Conservation (phyloP, 2,888 invertebrate species). For the Andrena chrysosceles region DNA sequence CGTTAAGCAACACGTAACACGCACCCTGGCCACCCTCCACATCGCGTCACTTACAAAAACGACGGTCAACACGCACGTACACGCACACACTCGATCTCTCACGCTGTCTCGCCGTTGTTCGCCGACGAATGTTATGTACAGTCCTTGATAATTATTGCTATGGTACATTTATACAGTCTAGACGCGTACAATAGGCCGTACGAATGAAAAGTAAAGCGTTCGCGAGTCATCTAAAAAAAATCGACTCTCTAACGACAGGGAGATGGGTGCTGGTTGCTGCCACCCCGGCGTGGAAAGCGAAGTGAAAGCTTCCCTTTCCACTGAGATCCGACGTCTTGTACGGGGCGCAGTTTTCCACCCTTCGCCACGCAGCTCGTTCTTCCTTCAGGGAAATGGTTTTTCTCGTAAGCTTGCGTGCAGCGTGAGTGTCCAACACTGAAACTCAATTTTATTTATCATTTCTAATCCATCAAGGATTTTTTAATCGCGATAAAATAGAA, state of each 20-base stretch:
- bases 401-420: too few relatives aligned
- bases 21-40: slow-evolving; percentile 31
- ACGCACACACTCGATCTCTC: slow-evolving; percentile 12
- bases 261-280: slow-evolving; percentile 10
- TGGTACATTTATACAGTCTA: slow-evolving; percentile 77
- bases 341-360: neutral
- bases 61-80: slow-evolving; percentile 38
- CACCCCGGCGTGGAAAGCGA: neutral
- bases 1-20: slow-evolving; percentile 59
- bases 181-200: slow-evolving; percentile 61
- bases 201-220: slow-evolving; percentile 56
- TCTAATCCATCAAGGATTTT: too few relatives aligned
- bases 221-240: slow-evolving; percentile 29
- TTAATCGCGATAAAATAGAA: too few relatives aligned
- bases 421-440: too few relatives aligned
- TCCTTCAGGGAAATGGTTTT: too few relatives aligned
- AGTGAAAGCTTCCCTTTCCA: neutral
- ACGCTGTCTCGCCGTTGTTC: slow-evolving; percentile 19
- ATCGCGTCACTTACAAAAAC: slow-evolving; percentile 66
- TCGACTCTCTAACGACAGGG: slow-evolving; percentile 17
- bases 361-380: neutral
- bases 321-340: neutral
- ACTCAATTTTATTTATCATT: too few relatives aligned
- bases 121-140: slow-evolving; percentile 71
- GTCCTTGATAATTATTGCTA: slow-evolving; percentile 76